Conservation (phyloP, 2,888 invertebrate species). For the Candidula unifasciata region DNA sequence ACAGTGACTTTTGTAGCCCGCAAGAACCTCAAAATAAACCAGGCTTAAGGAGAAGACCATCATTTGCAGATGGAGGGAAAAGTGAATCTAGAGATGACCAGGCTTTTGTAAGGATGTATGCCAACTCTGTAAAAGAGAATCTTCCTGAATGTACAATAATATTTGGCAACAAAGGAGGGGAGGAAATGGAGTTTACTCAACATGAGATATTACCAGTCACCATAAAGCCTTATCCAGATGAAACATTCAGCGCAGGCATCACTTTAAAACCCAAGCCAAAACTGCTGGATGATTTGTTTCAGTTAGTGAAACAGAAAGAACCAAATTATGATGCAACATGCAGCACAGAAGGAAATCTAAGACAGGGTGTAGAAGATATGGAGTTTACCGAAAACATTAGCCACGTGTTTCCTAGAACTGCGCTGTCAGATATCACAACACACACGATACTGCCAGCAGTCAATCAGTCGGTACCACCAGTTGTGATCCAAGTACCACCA, state of each 20-base stretch:
- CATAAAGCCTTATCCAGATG: no score
- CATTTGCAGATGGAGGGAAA: constrained; percentile 35
- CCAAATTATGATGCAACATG: background rate
- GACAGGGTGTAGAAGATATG: constrained; percentile 29
- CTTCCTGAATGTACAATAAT: constrained; percentile 14
- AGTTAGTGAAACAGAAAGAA: constrained; percentile 4
- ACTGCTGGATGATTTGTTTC: constrained; percentile 27
- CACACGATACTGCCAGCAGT: constrained; percentile 25
- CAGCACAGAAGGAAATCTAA: background rate
- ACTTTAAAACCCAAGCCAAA: constrained; percentile 2
- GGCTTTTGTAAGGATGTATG: background rate
- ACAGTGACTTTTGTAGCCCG: background rate
- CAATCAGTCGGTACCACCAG: no score
- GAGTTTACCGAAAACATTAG: constrained; percentile 29
- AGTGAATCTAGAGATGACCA: constrained; percentile 10
- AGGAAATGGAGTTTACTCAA: constrained; percentile 27
- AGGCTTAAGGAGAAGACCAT: constrained; percentile 21
- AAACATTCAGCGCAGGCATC: background rate
- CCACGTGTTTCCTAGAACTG: background rate
- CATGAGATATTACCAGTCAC: background rate
- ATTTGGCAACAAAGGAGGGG: background rate
- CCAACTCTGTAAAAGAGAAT: background rate
- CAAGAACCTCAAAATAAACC: background rate
- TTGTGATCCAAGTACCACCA: no score
- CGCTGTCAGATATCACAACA: constrained; percentile 34